Conservation (phyloP, 2,797 vertebrate genomes). For the Lacerta viridis region DNA sequence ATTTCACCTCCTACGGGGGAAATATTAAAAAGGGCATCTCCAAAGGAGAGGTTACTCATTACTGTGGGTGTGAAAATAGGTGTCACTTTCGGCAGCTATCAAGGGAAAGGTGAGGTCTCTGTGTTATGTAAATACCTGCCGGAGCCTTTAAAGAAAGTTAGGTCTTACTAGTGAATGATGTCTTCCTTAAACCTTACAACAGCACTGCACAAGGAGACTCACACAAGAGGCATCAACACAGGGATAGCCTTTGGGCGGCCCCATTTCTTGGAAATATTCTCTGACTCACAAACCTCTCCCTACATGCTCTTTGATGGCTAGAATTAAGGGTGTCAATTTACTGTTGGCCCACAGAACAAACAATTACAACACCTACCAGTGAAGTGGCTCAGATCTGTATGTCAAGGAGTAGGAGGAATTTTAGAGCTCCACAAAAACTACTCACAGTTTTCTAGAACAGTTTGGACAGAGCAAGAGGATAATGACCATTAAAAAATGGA, state of each 20-base stretch:
- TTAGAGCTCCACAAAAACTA: not conserved
- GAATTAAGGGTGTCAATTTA: not conserved
- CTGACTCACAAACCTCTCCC: conserved; percentile 2
- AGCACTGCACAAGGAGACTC: conserved; percentile 19
- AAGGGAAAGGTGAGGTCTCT: not conserved
- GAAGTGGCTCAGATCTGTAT: not conserved
- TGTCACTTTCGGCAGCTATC: conserved; percentile 65
- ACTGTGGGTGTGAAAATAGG: conserved; percentile 44
- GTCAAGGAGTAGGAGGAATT: accelerated
- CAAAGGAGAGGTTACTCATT: conserved; percentile 55
- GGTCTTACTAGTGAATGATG: conserved; percentile 59
- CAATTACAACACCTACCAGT: not conserved
- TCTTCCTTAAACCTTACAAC: conserved; percentile 32
- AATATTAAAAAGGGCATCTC: conserved; percentile 55
- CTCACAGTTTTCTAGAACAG: not conserved
- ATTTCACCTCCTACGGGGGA: conserved; percentile 36
- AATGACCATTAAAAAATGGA: not conserved
- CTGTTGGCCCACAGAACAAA: not conserved
- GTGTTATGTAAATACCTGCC: conserved; percentile 32
- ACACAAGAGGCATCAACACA: not conserved
- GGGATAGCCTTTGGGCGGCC: conserved; percentile 2
- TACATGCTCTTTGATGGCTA: not conserved
- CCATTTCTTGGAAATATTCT: not conserved
- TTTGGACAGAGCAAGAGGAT: not conserved
- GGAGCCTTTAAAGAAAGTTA: conserved; percentile 63